A percentile compares a stretch with the other conserved stretches of the same genome.
Evolutionary conservation across 2,797 vertebrate species (phyloP).

Genomic region (Discoglossus pictus): DNA sequence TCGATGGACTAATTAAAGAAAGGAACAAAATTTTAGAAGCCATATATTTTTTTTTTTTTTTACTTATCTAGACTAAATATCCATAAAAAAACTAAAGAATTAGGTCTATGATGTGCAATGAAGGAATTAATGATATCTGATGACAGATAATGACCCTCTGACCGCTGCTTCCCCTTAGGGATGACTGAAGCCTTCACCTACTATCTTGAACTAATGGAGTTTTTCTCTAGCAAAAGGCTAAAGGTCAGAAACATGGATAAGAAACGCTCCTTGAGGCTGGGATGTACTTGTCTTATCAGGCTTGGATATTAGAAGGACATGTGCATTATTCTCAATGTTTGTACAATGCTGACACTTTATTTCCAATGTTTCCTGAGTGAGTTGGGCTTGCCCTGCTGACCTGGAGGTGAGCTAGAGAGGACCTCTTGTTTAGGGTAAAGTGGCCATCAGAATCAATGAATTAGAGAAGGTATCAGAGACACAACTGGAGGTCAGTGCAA

Average conservation of each 20-base stretch:
- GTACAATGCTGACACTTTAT: constrained; percentile 85
- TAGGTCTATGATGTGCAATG: no score
- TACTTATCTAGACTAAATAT: no score
- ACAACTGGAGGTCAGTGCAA: no score
- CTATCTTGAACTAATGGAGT: constrained; percentile 64
- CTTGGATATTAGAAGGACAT: constrained; percentile 70
- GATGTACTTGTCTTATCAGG: constrained; percentile 78
- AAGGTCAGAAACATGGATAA: constrained; percentile 71
- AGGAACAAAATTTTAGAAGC: no score
- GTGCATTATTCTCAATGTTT: constrained; percentile 79
- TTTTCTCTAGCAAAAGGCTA: constrained; percentile 60
- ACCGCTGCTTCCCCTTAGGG: constrained; percentile 58
- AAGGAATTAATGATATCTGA: constrained; percentile 65
- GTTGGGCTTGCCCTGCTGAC: constrained; percentile 81
- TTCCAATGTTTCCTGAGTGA: constrained; percentile 79
- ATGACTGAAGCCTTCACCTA: constrained; percentile 82
- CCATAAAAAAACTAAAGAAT: no score
- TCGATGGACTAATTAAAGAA: no score
- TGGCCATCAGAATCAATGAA: no score
- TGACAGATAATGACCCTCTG: constrained; percentile 68
- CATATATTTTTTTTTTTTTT: no score
- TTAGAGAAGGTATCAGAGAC: no score
- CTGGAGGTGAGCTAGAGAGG: constrained; percentile 57
- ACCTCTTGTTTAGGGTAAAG: no score
- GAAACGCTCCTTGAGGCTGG: constrained; percentile 48